Evolutionary conservation across 2,113 vertebrate genomes (phyloP).

Genomic region (Myotis yumanensis): DNA sequence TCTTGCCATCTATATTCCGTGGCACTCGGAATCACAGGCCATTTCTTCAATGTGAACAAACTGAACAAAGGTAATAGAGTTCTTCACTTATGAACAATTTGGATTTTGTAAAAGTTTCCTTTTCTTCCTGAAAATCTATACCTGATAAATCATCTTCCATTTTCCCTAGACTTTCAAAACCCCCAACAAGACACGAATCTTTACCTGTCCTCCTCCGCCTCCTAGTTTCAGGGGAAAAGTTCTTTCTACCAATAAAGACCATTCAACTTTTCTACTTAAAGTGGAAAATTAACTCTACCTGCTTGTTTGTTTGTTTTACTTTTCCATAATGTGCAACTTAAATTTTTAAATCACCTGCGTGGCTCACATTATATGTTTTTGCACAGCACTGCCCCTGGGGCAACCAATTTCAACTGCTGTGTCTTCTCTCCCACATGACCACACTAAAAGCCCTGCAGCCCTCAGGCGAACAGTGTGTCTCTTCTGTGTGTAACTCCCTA

Average conservation of each 20-base stretch:
- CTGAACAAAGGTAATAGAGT: not conserved
- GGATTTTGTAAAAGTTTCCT: not conserved
- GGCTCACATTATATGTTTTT: not conserved
- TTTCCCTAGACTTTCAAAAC: not conserved
- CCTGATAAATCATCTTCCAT: not conserved
- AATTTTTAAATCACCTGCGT: not conserved
- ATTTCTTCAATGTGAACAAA: not conserved
- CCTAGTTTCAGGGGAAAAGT: not conserved
- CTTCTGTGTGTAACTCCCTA: not conserved
- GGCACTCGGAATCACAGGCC: not conserved
- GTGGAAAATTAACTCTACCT: not conserved
- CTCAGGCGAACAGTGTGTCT: accelerated
- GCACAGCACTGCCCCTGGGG: not conserved
- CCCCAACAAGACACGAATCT: not conserved
- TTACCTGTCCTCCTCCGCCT: not conserved
- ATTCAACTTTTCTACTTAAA: constrained; percentile 12
- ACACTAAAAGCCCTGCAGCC: not conserved
- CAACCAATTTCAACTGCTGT: not conserved
- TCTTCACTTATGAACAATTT: not conserved
- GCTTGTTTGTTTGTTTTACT: not conserved
- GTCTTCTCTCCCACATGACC: not conserved
- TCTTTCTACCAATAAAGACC: not conserved
- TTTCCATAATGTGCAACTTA: not conserved
- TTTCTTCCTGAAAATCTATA: not conserved
- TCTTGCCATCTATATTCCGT: not conserved